Percentiles rank a stretch among this genome's conserved stretches.
These are phyloP conservation scores for Felis catus DNA, from an alignment of 2,113 vertebrate species.

Conservation along the genomic window F.catus_Fca126_mat1.0 CM031421.1:49623501-49624000, in stretches of 20 bases:
- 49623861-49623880: background rate
- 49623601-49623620: background rate
- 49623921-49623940: background rate
- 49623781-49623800: background rate
- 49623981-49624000: background rate
- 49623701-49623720: background rate
- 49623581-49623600: background rate
- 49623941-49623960: background rate
- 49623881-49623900: background rate
- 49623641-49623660: background rate
- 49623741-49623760: background rate
- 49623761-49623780: background rate
- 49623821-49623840: background rate
- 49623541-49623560: background rate
- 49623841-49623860: background rate
- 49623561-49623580: background rate
- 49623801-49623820: background rate
- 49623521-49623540: background rate
- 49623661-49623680: background rate
- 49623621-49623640: background rate
- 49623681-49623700: background rate
- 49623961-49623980: background rate
- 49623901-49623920: background rate
- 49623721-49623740: background rate
- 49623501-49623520: background rate